Base-by-base conservation (phyloP, 2,888 invertebrate genomes). In the Spodoptera littoralis region DNA sequence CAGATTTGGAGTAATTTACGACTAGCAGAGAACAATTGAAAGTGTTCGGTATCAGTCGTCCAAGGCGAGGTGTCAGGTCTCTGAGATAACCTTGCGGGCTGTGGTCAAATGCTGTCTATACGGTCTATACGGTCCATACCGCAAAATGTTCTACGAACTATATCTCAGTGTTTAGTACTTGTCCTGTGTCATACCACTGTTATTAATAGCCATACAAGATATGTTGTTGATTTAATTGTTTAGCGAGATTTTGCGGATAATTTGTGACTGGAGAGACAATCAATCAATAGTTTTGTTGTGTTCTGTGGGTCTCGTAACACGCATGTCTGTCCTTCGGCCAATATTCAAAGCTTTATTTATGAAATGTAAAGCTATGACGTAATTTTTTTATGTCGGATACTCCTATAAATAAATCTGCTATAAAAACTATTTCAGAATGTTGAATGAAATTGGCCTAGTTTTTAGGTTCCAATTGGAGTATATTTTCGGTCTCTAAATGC, bases 51-150 rank as follows among this genome's bases (percentile, higher is more conserved):
- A 84, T 86, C 83, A 81, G 76, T 82, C 76, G 77, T 76, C 81
- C 80, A 81, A 76, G 80, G 73, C 77, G 72, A 80, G 80, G 87
- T 88, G 85, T 88, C 88, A 81, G 73, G 76, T 85, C 72, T 70
- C 80, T 69, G 52, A 67, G 87, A 87, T 88, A 88, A 88, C 88
- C 88, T 88, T 87, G 88, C 75, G 52, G 68, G 73, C 60, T 85
- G 88, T 76, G 70, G 79, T 78, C 65, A 70, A 65, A 58, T 53
- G 70, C 52, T 55, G 55, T 54, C 56, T 30, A 47, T n/a, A 81
- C 85, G 55, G 55, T 54, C 56, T 30, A 47, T n/a, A 81, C 85
- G 55, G 55, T 50, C 56, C 24, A 47, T n/a, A 81, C 85, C 85
- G 84, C 88, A 84, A 84, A 77, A 79, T 79, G 62, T 47, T 65